Percentiles rank a stretch among this genome's conserved stretches.
Conservation (phyloP, 1,140 invertebrate genomes). For the Atopsyche davidsoni region DNA sequence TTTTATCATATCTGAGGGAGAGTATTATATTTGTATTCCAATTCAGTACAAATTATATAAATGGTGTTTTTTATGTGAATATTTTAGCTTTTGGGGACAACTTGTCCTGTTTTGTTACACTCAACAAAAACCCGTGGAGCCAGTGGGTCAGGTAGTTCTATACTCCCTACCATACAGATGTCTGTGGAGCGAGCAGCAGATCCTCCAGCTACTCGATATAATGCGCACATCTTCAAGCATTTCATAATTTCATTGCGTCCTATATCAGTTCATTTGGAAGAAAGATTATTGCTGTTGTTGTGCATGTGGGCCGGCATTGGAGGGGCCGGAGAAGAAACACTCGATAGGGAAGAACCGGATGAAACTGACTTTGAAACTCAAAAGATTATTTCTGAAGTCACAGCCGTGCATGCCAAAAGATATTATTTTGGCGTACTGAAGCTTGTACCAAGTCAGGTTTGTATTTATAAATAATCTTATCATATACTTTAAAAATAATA, state of each 20-base stretch:
- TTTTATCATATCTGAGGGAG: not conserved
- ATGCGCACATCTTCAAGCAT: constrained; percentile 58
- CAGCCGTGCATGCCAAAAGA: constrained; percentile 70
- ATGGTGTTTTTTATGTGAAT: constrained; percentile 6
- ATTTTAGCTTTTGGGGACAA: constrained; percentile 70
- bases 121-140: constrained; percentile 33
- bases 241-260: constrained; percentile 77
- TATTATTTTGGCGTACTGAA: constrained; percentile 89
- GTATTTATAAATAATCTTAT: constrained; percentile 13
- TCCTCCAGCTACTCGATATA: constrained; percentile 36
- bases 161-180: constrained; percentile 58
- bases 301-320: constrained; percentile 60
- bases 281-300: constrained; percentile 80
- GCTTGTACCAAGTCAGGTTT: constrained; percentile 66
- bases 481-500: constrained; percentile 14
- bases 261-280: constrained; percentile 80
- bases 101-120: constrained; percentile 70
- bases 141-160: constrained; percentile 32
- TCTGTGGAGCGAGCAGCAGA: constrained; percentile 62
- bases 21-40: too few species aligned
- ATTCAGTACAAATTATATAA: not conserved
- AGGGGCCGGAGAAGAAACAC: constrained; percentile 46
- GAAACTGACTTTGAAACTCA: constrained; percentile 73
- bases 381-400: constrained; percentile 69
- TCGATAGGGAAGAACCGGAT: constrained; percentile 51